Conservation (phyloP, 2,113 vertebrate species). For the Emydura subglobosa region DNA sequence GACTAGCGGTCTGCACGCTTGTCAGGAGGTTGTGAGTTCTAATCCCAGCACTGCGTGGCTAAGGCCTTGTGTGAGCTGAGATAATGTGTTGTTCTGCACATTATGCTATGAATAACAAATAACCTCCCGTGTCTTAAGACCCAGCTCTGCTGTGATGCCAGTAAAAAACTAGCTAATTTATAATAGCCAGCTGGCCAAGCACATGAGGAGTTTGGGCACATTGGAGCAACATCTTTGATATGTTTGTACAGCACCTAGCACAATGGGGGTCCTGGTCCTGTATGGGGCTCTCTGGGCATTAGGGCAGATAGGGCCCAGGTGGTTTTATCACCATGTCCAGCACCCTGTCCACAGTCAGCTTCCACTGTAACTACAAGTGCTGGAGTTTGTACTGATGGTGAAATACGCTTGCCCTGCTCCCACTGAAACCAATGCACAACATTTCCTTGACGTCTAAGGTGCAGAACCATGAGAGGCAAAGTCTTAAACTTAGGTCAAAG, state of each 20-base stretch:
- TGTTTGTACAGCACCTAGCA: not conserved
- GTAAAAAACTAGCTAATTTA: not conserved
- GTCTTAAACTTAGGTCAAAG: not conserved
- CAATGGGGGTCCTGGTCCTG: not conserved
- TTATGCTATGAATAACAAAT: too few relatives aligned
- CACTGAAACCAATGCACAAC: not conserved
- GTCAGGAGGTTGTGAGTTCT: fast-evolving
- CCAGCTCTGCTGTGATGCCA: not conserved
- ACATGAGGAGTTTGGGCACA: not conserved
- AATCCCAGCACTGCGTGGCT: not conserved
- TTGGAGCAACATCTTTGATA: not conserved
- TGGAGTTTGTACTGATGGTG: not conserved
- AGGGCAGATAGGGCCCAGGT: not conserved
- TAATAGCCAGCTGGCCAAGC: not conserved
- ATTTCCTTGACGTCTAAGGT: not conserved
- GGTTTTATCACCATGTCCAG: not conserved
- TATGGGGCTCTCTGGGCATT: not conserved
- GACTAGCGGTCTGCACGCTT: not conserved
- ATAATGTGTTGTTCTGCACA: not conserved
- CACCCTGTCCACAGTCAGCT: not conserved
- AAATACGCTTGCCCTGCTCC: not conserved
- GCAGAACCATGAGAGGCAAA: not conserved
- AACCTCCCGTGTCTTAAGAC: not conserved
- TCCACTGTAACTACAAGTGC: not conserved
- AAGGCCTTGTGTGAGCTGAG: not conserved